Evolutionary conservation across 2,113 vertebrate genomes (phyloP).

Genomic region (Brachyistius frenatus): DNA sequence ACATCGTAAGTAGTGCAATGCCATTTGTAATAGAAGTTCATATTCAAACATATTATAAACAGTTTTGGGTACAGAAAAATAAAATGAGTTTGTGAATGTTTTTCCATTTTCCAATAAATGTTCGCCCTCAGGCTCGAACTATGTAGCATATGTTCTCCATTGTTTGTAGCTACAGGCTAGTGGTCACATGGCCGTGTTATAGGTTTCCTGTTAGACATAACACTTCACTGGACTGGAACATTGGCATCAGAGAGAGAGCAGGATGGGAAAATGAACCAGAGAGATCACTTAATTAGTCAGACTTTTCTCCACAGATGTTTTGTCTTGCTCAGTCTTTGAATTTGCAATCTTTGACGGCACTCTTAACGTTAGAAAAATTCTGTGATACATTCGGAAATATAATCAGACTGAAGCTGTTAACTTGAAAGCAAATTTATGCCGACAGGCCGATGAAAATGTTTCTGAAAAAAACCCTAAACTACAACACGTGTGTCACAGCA

Average conservation of each 20-base stretch:
- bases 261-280: neutral
- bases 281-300: constrained; percentile 39
- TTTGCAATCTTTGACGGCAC: constrained; percentile 6
- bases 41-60: constrained; percentile 1
- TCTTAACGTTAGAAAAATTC: constrained; percentile 7
- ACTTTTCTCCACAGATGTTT: constrained; percentile 31
- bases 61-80: neutral
- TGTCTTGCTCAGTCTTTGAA: constrained; percentile 19
- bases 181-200: constrained; percentile 22
- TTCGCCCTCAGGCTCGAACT: constrained; percentile 28
- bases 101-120: constrained; percentile 4
- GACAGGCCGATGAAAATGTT: constrained; percentile 17
- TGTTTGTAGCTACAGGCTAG: constrained; percentile 42
- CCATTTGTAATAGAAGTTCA: neutral
- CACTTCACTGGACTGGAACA: constrained; percentile 52
- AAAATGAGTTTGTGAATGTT: constrained; percentile 17
- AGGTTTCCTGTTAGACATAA: constrained; percentile 50
- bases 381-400: neutral
- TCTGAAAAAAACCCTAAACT: too few relatives aligned
- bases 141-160: constrained; percentile 10
- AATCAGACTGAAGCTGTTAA: constrained; percentile 4
- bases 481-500: too few relatives aligned
- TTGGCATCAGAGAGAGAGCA: constrained; percentile 11
- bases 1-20: neutral
- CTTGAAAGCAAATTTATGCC: constrained; percentile 15